phyloP scores from a whole-genome alignment of 2,113 vertebrate species.

The Lepisosteus osseus region DNA sequence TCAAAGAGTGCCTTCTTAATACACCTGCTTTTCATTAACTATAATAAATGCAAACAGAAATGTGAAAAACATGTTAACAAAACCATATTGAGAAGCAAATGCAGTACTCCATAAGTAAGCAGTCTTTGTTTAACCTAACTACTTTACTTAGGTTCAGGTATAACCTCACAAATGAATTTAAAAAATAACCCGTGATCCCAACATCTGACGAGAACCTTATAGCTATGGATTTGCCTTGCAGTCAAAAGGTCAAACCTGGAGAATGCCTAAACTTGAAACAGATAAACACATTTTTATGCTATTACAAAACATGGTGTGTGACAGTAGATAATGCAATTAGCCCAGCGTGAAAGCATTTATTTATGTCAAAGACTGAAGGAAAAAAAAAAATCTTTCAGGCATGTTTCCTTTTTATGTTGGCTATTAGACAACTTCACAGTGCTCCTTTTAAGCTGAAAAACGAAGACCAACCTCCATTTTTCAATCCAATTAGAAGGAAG shows the following conservation, averaged over 20 bases:
- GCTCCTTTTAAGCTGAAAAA: constrained; percentile 60
- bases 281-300: constrained; percentile 35
- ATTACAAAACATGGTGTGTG: constrained; percentile 28
- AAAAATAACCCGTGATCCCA: not conserved
- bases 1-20: no score
- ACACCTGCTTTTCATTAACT: no score
- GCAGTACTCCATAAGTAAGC: no score
- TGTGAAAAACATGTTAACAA: no score
- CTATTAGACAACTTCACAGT: constrained; percentile 73
- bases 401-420: constrained; percentile 58
- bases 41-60: no score
- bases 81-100: no score
- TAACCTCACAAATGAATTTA: not conserved
- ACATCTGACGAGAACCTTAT: constrained; percentile 22
- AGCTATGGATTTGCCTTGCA: constrained; percentile 8
- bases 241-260: constrained; percentile 3
- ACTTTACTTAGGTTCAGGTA: not conserved
- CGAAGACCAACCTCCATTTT: constrained; percentile 70
- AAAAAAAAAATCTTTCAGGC: constrained; percentile 46
- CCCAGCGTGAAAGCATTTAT: constrained; percentile 51
- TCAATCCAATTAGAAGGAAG: constrained; percentile 91
- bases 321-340: constrained; percentile 58
- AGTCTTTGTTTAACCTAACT: no score
- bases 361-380: constrained; percentile 46
- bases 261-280: not conserved